Base-by-base conservation (phyloP, 2,888 invertebrate genomes). In the Noctua janthina region DNA sequence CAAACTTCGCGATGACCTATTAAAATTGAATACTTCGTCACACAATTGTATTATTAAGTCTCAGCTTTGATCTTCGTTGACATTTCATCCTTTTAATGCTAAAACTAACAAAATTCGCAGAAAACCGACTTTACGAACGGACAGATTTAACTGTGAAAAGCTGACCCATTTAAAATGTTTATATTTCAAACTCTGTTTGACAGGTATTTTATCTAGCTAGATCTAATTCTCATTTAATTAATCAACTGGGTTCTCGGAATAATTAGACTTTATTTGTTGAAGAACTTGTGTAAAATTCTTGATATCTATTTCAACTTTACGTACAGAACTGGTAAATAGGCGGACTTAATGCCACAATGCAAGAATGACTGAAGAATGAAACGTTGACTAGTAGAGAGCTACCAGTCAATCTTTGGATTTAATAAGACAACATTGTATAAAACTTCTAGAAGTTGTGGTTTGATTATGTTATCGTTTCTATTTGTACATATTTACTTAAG, bases 141-240 rank as follows among this genome's bases (percentile, higher is more conserved):
- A 69, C n/a, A 66, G n/a, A 20, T 73, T 64, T 56, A 64, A 51
- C 43, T 39, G 17, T 13, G 15, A 69, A 81, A 17, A 39, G 54
- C 64, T 85, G 69, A 82, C 15, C 15, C n/a, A 67, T 66, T 67
- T 82, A 29, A 70, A 82, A 39, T 64, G 62, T 69, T 29, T 78
- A 62, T 17, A 69, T 79, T 69, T 84, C 29, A 49, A 69, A 46
- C 1, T n/a, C n/a, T 54, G 51, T 68, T 17, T 46, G 43, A 17
- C 46, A 69, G 69, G 11, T 67, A 64, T 64, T 56, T 11, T 69
- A 62, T 29, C 13, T 15, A 11, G 69, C 59, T 7, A 8, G 29
- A 56, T 43, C 8, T 29, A 29, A 49, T 39, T 59, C 43, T 68
- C 23, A 46, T 83, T 76, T 67, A 49, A 66, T 76, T 39, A 64